Conservation (phyloP, 1,140 invertebrate genomes). For the Holotrichia oblita region DNA sequence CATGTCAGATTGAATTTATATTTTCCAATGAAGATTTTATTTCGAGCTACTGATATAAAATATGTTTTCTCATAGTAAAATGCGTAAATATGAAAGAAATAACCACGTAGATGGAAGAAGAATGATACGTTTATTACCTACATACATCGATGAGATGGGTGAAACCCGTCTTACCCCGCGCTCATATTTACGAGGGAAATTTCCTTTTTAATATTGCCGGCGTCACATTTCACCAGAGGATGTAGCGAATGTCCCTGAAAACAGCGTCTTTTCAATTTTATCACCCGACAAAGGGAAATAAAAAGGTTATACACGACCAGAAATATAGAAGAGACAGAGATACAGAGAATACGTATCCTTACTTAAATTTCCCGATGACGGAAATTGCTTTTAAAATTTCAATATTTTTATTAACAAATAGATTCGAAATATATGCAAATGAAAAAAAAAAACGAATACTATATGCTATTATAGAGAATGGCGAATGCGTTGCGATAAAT, state of each 20-base stretch:
- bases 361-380: background rate
- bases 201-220: constrained; percentile 22
- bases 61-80: too few species aligned
- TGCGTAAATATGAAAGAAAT: too few species aligned
- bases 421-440: background rate
- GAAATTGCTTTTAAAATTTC: constrained; percentile 26
- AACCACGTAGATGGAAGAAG: background rate
- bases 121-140: background rate
- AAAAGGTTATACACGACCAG: constrained; percentile 2
- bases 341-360: background rate
- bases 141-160: background rate
- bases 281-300: constrained; percentile 25
- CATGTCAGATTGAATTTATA: too few species aligned
- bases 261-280: constrained; percentile 34
- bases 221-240: constrained; percentile 10
- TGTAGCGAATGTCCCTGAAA: constrained; percentile 3
- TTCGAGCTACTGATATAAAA: too few species aligned
- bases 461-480: background rate
- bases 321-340: background rate
- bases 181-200: background rate
- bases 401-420: constrained; percentile 23
- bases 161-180: background rate
- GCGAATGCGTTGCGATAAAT: background rate
- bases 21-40: too few species aligned
- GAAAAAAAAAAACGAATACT: background rate